Evolutionary conservation across 2,113 vertebrate species (phyloP).

Genomic region (Malurus melanocephalus): DNA sequence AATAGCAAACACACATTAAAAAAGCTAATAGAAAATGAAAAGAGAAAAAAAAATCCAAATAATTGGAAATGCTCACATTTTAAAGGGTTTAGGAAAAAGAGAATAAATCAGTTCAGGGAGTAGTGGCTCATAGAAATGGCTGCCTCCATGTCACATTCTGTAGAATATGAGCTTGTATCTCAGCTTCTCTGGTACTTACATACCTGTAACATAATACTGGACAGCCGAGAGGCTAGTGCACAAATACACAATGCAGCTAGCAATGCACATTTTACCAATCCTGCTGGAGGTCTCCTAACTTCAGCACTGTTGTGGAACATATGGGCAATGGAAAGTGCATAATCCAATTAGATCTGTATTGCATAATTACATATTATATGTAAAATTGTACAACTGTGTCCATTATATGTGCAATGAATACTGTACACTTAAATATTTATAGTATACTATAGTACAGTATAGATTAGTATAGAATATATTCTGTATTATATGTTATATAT

Average conservation of each 20-base stretch:
- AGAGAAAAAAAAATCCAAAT: background rate
- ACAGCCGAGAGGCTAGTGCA: fast-evolving
- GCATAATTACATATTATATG: background rate
- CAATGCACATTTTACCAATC: background rate
- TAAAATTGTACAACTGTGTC: background rate
- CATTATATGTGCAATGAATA: background rate
- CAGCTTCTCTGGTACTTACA: background rate
- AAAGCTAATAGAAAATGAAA: background rate
- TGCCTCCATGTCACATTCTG: background rate
- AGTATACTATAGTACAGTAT: too few relatives aligned
- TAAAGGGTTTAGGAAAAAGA: background rate
- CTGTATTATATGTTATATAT: too few relatives aligned
- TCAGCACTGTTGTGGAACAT: background rate
- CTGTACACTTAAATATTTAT: background rate
- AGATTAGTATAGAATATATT: background rate
- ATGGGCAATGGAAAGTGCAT: background rate
- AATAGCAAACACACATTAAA: background rate
- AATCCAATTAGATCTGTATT: background rate
- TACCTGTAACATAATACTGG: fast-evolving
- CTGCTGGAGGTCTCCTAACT: background rate
- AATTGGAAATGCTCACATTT: background rate
- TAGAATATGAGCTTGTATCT: background rate
- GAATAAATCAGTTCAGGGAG: background rate
- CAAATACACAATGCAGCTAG: background rate
- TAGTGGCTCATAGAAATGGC: background rate